Base-by-base conservation (phyloP, 2,113 vertebrate genomes). In the Crotalus viridis region DNA sequence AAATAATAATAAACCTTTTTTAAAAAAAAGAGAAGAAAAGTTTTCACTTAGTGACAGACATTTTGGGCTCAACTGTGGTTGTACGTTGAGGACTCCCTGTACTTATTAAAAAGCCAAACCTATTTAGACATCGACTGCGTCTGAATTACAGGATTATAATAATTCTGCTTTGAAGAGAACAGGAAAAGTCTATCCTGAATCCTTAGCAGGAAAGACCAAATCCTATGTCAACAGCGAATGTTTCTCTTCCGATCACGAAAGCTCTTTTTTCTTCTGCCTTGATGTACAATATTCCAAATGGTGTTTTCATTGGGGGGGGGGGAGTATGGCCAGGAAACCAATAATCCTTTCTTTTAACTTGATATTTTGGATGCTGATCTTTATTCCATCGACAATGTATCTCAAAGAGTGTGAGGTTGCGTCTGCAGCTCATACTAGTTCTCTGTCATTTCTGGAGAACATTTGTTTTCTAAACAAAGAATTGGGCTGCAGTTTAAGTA, bases 281-380 rank as follows among this genome's bases (percentile, higher is more conserved):
- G 97, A 96, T 97, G 97, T 97, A 96, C 97, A 96, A 97, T 97
- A 97, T 97, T 98, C 96, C 96, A 97, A 97, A 97, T 96, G 92
- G 95, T 97, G 97, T 98, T 99, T 98, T 99, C 98, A 98, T 98
- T 99, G 98, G 98, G 98, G 9, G 5, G 5, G 5, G 61, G 3
- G 12, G 4, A 46, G 97, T 98, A 89, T 91, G 99, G 99, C 99
- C 98, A 96, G 96, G 96, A 97, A 97, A 98, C 99, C 98, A 99
- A 98, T 97, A 97, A 98, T 97, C 98, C 98, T 98, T 99, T 98
- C 98, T 98, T 99, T 99, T 98, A 98, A 98, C 97, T 97, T 98
- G 98, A 98, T 98, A 98, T 98, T 98, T 98, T 96, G 97, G 97
- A 97, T 97, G 98, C 97, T 97, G 98, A 97, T 98, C 98, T 98